phyloP scores from a whole-genome alignment of 2,888 invertebrate species.

The Drosophila neotestacea region DNA sequence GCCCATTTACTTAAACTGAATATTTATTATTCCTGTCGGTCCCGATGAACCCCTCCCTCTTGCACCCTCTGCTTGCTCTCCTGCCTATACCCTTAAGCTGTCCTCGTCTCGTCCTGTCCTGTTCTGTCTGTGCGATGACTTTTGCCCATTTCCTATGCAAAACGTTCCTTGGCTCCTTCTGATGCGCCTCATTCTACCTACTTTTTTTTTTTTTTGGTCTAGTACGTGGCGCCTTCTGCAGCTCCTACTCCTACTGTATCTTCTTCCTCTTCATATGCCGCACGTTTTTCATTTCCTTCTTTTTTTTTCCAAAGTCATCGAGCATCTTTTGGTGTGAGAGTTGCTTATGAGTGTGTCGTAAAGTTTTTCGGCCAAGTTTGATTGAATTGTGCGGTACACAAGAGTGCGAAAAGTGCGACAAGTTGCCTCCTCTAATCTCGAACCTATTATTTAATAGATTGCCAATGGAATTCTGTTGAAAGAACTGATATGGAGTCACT shows the following conservation, averaged over 20 bases:
- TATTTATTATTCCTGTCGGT: slow-evolving; percentile 81
- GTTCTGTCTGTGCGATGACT: slow-evolving; percentile 52
- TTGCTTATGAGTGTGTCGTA: slow-evolving; percentile 65
- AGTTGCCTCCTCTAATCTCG: slow-evolving; percentile 1
- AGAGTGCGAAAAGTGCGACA: slow-evolving; percentile 8
- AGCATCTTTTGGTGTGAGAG: slow-evolving; percentile 1
- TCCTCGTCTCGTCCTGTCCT: not conserved
- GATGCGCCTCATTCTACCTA: not conserved
- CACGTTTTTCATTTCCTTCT: slow-evolving; percentile 66
- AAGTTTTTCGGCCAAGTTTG: slow-evolving; percentile 66
- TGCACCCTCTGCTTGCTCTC: not conserved
- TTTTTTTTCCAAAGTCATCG: slow-evolving; percentile 9
- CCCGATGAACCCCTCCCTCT: slow-evolving; percentile 43
- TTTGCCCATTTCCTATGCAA: slow-evolving; percentile 74
- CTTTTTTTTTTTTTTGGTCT: slow-evolving; percentile 25
- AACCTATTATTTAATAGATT: slow-evolving; percentile 32
- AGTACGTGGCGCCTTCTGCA: slow-evolving; percentile 51
- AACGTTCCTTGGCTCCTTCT: slow-evolving; percentile 54
- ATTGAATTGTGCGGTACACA: slow-evolving; percentile 62
- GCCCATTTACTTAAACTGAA: slow-evolving; percentile 82
- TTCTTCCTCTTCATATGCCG: slow-evolving; percentile 51
- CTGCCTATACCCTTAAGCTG: not conserved
- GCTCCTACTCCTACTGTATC: not conserved
- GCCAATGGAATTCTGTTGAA: slow-evolving; percentile 3
- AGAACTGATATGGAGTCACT: not conserved